phyloP scores from a whole-genome alignment of 2,888 invertebrate species.

The Steinernema carpocapsae region DNA sequence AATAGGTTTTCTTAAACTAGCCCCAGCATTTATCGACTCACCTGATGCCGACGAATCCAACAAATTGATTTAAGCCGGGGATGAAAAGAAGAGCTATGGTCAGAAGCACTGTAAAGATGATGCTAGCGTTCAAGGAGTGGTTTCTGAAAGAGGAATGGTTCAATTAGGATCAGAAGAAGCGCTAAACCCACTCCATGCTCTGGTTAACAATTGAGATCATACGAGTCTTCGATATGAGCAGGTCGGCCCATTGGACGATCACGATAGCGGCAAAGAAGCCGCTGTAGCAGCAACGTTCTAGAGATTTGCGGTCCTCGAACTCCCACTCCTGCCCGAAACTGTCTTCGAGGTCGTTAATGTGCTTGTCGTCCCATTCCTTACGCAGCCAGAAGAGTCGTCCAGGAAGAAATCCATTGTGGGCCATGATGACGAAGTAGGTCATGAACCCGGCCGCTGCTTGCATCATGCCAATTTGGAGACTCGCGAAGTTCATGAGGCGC shows the following conservation, averaged over 20 bases:
- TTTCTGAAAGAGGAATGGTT: conserved; percentile 51
- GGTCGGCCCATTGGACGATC: conserved; percentile 73
- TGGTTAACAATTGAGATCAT: conserved; percentile 71
- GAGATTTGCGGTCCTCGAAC: conserved; percentile 58
- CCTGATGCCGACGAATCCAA: conserved; percentile 50
- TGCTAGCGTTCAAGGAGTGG: conserved; percentile 54
- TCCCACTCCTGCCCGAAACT: conserved; percentile 98
- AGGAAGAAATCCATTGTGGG: conserved; percentile 96
- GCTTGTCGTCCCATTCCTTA: conserved; percentile 96
- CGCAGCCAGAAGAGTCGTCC: conserved; percentile 85
- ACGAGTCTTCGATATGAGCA: conserved; percentile 72
- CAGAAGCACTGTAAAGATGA: conserved; percentile 59
- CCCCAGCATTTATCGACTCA: background rate
- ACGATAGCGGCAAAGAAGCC: conserved; percentile 72
- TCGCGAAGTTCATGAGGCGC: conserved; percentile 97
- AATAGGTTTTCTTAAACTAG: conserved; percentile 8
- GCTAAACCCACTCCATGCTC: conserved; percentile 71
- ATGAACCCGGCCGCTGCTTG: conserved; percentile 99
- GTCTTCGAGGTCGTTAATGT: conserved; percentile 94
- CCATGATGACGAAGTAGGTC: conserved; percentile 99
- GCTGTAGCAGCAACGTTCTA: conserved; percentile 72
- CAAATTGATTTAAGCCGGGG: conserved; percentile 51
- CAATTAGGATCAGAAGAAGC: background rate
- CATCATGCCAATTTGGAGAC: conserved; percentile 99
- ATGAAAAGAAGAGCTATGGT: conserved; percentile 53